Evolutionary conservation across 2,797 vertebrate species (phyloP).

Genomic region (Stomatorhinus walkeri): DNA sequence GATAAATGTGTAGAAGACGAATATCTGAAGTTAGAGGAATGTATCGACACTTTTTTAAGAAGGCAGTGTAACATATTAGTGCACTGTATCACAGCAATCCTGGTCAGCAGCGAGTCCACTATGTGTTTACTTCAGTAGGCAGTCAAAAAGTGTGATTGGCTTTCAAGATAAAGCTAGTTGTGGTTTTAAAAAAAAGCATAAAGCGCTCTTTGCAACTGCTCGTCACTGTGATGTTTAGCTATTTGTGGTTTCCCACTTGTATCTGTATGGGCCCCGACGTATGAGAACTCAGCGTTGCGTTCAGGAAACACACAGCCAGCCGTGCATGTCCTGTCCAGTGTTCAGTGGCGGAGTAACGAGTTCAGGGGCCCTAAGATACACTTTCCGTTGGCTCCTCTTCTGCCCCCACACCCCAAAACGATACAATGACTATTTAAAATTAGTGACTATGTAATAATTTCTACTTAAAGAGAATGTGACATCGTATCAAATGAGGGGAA

Average conservation of each 20-base stretch:
- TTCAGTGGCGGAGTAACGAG: not conserved
- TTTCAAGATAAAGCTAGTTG: not conserved
- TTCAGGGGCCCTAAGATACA: not conserved
- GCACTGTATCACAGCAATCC: not conserved
- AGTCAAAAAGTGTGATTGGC: not conserved
- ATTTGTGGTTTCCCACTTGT: not conserved
- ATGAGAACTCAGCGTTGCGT: slow-evolving; percentile 21
- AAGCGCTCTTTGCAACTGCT: not conserved
- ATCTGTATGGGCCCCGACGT: not conserved
- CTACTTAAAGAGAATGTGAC: not conserved
- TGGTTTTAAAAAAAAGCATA: not conserved
- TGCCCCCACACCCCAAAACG: not conserved
- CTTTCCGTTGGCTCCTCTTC: not conserved
- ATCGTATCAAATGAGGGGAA: not conserved
- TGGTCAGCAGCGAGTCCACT: not conserved
- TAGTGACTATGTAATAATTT: not conserved
- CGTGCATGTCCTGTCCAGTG: not conserved
- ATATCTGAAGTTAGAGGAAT: not conserved
- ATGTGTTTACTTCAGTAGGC: not conserved
- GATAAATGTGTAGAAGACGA: not conserved
- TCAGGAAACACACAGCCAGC: slow-evolving; percentile 33
- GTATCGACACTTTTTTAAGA: not conserved
- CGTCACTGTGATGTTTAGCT: not conserved
- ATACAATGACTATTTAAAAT: not conserved
- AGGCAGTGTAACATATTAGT: not conserved